Evolutionary conservation across 2,888 invertebrate species (phyloP), one percentile per base, ranked within the genome.

Genomic region (Meandrusa payeni): DNA sequence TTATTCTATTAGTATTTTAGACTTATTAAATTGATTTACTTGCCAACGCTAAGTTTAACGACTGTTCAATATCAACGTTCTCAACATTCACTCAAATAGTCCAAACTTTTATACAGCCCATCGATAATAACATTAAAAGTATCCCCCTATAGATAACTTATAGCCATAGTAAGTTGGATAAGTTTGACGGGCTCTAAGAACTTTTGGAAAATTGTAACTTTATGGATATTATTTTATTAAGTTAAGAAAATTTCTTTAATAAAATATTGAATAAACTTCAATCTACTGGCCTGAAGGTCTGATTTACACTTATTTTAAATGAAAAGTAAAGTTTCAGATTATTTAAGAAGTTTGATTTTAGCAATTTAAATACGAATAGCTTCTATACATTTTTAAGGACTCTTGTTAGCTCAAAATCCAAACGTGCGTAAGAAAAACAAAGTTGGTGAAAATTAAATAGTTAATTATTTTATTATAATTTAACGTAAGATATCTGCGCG

Each of bases 111-210:
- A 26, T 5, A 6, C 6, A 10, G 27, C 15, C 40, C 7, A 40
- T 40, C 40, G 32, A 40, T 40, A 32, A 26, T 40, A 40, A 17
- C 19, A 32, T 36, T 36, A 37, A 33, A 37, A 26, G 36, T 19
- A 37, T 40, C 24, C 17, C 19, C 29, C 39, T 17, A 37, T 27
- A 37, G 37, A 37, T 27, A 37, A 37, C 19, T 37, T 27, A 37
- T 11, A n/a, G 27, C n/a, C 5, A 28, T 32, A 31, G 23, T 23
- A 40, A 32, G 32, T 40, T 39, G 9, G 29, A 31, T 20, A 17
- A 15, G 31, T n/a, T n/a, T n/a, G n/a, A n/a, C n/a, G n/a, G 15
- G 4, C 24, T 19, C 17, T 24, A 17, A 15, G 24, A 40, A 40
- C 40, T 40, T 40, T 32, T 10, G 19, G 9, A 31, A 29, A n/a